Conservation (phyloP, 2,888 invertebrate genomes). For the Junonia oenone region DNA sequence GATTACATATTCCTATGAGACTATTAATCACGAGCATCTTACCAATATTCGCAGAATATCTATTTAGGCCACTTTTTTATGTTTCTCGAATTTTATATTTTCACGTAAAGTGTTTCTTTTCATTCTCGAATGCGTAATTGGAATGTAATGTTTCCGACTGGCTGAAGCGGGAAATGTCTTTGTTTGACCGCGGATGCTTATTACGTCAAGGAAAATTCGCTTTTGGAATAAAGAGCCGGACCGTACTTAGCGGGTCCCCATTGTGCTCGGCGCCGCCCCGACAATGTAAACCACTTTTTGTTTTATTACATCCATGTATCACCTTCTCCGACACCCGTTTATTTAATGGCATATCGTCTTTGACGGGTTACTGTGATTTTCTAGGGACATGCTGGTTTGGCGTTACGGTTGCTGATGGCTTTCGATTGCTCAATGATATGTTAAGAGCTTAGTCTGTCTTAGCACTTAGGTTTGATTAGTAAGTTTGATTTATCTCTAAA, state of each 20-base stretch:
- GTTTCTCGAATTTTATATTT: background rate
- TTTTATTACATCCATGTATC: constrained; percentile 64
- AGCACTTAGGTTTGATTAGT: no score
- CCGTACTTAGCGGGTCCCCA: constrained; percentile 63
- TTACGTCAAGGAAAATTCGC: constrained; percentile 63
- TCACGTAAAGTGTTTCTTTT: constrained; percentile 36
- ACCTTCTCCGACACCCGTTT: constrained; percentile 60
- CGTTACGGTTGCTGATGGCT: constrained; percentile 7
- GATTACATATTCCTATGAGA: no score
- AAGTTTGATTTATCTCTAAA: background rate
- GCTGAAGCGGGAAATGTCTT: constrained; percentile 60
- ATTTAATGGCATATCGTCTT: constrained; percentile 48
- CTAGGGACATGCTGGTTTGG: constrained; percentile 19
- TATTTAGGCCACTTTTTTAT: background rate
- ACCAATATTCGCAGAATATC: background rate
- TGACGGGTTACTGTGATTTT: constrained; percentile 32
- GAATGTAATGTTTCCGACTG: constrained; percentile 57
- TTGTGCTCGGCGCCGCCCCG: constrained; percentile 53
- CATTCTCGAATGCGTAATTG: constrained; percentile 53
- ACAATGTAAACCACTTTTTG: constrained; percentile 64
- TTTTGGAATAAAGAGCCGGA: constrained; percentile 59
- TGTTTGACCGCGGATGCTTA: constrained; percentile 68
- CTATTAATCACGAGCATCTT: no score
- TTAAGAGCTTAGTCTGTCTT: no score
- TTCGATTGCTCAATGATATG: constrained; percentile 4